A percentile compares a stretch with the other conserved stretches of the same genome.
Evolutionary conservation across 1,140 invertebrate genomes (phyloP).

Genomic region (Homarus americanus): DNA sequence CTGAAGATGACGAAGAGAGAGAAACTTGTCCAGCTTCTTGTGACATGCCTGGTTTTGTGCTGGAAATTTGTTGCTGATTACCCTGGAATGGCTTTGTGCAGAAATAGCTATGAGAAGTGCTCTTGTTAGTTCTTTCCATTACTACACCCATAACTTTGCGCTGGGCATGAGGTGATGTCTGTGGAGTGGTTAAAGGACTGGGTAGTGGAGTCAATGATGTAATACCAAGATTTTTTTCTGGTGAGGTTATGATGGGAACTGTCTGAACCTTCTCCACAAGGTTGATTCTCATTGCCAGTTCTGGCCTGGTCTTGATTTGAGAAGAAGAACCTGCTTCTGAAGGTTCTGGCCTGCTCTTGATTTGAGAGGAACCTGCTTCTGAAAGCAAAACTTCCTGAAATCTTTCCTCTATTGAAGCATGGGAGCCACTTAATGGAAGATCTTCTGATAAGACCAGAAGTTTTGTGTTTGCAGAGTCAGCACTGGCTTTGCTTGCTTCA

Average conservation of each 20-base stretch:
- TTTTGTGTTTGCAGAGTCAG: background rate
- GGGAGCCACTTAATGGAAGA: too few species aligned
- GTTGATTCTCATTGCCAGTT: background rate
- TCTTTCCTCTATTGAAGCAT: background rate
- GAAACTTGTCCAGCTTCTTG: background rate
- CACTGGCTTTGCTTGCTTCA: background rate
- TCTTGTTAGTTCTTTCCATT: constrained; percentile 26
- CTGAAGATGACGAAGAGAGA: background rate
- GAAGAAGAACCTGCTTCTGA: background rate
- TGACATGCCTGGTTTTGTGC: background rate
- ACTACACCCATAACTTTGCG: constrained; percentile 5
- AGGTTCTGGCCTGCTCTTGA: too few species aligned
- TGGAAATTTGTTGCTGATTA: background rate
- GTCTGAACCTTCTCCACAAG: constrained; percentile 1
- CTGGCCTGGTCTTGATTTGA: too few species aligned
- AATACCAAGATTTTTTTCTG: background rate
- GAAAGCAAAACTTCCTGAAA: background rate
- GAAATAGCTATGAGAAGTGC: constrained; percentile 38
- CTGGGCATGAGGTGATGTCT: background rate
- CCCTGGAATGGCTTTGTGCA: constrained; percentile 36
- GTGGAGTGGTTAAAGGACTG: constrained; percentile 25
- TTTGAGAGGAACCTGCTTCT: background rate
- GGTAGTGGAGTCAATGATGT: background rate
- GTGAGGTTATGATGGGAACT: background rate
- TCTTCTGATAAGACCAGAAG: background rate